These are phyloP conservation scores for Gobio occitaniae DNA, from an alignment of 2,797 vertebrate species.

Conservation along the genomic window DNA sequence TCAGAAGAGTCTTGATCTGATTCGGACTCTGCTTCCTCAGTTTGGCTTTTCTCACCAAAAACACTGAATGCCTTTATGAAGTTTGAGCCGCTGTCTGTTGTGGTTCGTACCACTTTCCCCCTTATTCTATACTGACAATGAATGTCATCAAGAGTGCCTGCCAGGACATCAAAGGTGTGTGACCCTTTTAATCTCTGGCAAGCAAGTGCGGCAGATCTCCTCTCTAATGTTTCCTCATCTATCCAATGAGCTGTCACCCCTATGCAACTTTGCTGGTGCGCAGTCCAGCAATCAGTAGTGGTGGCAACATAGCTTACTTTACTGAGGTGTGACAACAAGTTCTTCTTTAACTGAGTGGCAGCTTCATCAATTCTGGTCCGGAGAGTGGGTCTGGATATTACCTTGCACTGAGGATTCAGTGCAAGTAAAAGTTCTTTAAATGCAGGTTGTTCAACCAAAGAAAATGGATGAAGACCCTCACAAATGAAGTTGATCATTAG, in stretches of 20 bases:
- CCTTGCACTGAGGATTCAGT: conserved; percentile 41
- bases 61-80: conserved; percentile 53
- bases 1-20: conserved; percentile 41
- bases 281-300: conserved; percentile 9
- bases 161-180: conserved; percentile 54
- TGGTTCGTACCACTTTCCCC: conserved; percentile 51
- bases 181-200: conserved; percentile 51
- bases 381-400: conserved; percentile 2
- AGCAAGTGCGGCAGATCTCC: conserved; percentile 36
- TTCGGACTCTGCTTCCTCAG: conserved; percentile 26
- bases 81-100: conserved; percentile 54
- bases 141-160: conserved; percentile 50
- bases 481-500: conserved; percentile 48
- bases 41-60: conserved; percentile 54
- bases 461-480: conserved; percentile 46
- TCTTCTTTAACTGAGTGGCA: background rate
- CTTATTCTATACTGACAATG: conserved; percentile 48
- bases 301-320: conserved; percentile 23
- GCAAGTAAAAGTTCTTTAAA: conserved; percentile 42
- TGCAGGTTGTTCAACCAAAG: conserved; percentile 45
- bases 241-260: conserved; percentile 7
- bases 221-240: conserved; percentile 27
- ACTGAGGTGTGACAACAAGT: background rate
- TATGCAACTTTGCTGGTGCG: conserved; percentile 19
- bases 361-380: background rate